These are phyloP conservation scores for Podiceps cristatus DNA, from an alignment of 2,113 vertebrate genomes.

Conservation along the genomic window DNA sequence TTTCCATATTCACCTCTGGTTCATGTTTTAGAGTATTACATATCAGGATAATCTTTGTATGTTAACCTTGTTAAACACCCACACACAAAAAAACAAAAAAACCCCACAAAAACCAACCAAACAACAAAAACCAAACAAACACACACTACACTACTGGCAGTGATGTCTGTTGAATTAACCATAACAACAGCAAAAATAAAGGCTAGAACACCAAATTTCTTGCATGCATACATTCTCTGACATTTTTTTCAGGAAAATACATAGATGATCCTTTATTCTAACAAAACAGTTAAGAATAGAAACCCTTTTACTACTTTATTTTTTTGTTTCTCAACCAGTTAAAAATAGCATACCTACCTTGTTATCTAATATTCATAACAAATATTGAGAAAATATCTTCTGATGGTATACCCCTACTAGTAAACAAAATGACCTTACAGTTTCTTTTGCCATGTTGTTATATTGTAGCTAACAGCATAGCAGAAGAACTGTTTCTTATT, in stretches of 20 bases:
- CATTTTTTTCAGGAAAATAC: neutral
- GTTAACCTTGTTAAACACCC: neutral
- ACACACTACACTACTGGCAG: neutral
- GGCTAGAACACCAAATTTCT: neutral
- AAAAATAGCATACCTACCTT: neutral
- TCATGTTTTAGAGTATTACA: accelerated
- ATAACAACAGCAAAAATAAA: neutral
- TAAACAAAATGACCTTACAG: neutral
- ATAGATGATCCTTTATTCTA: neutral
- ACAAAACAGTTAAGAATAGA: neutral
- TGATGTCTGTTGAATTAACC: neutral
- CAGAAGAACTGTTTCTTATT: neutral
- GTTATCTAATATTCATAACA: neutral
- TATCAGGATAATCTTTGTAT: neutral
- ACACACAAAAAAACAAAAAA: neutral
- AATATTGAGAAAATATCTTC: neutral
- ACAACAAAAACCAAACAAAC: neutral
- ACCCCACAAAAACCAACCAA: too few relatives aligned
- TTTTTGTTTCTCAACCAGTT: neutral
- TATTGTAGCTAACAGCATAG: neutral
- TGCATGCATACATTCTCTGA: neutral
- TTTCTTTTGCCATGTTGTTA: neutral
- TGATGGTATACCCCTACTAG: neutral
- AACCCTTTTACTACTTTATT: neutral
- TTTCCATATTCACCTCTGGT: neutral